phyloP scores from a whole-genome alignment of 2,888 invertebrate genomes.

The Neuroscelio doddi region DNA sequence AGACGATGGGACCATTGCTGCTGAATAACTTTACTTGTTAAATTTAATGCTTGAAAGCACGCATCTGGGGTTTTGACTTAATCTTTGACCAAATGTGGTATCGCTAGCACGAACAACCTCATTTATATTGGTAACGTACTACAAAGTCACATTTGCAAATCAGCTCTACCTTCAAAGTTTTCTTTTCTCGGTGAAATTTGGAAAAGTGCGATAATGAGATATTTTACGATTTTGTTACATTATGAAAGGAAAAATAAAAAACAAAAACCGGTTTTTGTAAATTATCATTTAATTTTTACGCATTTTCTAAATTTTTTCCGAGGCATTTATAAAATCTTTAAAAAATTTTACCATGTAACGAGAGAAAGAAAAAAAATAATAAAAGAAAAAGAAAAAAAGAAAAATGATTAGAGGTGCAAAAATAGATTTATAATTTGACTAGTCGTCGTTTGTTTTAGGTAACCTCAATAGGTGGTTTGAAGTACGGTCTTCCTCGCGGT shows the following conservation, averaged over 20 bases:
- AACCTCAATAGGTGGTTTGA: constrained; percentile 70
- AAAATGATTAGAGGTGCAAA: neutral
- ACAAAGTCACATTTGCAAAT: neutral
- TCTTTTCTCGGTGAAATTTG: no score
- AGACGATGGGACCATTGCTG: constrained; percentile 5
- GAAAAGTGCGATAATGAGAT: neutral
- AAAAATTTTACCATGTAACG: neutral
- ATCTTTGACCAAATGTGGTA: neutral
- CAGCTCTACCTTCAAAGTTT: no score
- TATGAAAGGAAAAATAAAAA: neutral
- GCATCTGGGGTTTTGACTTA: constrained; percentile 16
- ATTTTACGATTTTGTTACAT: neutral
- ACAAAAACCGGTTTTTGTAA: no score
- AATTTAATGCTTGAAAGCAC: constrained; percentile 10
- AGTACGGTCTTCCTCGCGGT: constrained; percentile 62
- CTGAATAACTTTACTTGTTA: constrained; percentile 24
- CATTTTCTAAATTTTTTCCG: no score
- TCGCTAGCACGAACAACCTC: constrained; percentile 1
- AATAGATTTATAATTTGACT: neutral
- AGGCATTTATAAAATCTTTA: no score
- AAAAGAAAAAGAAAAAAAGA: neutral
- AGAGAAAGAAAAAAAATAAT: no score
- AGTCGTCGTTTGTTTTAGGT: constrained; percentile 60
- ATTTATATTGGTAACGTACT: constrained; percentile 4
- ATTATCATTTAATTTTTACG: no score